These are phyloP conservation scores for Hirtodrosophila cameraria DNA, from an alignment of 2,888 invertebrate genomes.

Conservation along the genomic window DNA sequence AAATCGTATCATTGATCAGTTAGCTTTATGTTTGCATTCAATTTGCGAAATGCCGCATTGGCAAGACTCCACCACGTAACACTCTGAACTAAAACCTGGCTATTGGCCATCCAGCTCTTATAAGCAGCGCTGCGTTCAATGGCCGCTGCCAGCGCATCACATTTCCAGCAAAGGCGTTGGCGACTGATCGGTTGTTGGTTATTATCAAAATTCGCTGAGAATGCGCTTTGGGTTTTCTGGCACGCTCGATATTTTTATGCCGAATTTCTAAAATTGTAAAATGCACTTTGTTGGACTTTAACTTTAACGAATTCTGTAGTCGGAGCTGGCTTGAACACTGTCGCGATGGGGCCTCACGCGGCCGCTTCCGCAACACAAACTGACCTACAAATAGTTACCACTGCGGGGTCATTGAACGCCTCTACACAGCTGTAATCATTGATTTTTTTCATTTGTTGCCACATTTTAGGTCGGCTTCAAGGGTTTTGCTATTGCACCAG, in stretches of 20 bases:
- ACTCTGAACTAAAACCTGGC: conserved; percentile 65
- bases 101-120: conserved; percentile 70
- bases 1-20: conserved; percentile 8
- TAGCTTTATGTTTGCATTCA: conserved; percentile 43
- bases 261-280: conserved; percentile 65
- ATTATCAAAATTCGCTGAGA: conserved; percentile 67
- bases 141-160: conserved; percentile 73
- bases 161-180: conserved; percentile 55
- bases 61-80: conserved; percentile 47
- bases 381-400: conserved; percentile 70
- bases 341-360: conserved; percentile 39
- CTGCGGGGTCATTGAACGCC: conserved; percentile 63
- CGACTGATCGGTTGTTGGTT: conserved; percentile 49
- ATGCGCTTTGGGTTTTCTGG: conserved; percentile 62
- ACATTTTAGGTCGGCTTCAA: conserved; percentile 92
- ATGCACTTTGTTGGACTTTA: conserved; percentile 49
- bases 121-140: conserved; percentile 76
- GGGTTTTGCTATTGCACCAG: conserved; percentile 91
- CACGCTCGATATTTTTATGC: conserved; percentile 72
- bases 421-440: conserved; percentile 7
- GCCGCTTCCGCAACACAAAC: conserved; percentile 71
- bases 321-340: conserved; percentile 21
- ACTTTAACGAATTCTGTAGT: conserved; percentile 47
- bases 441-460: conserved; percentile 17
- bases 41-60: conserved; percentile 51